Evolutionary conservation across 92 coral and sea anemone species (phyloP).

Genomic region (Palythoa heliodiscus): DNA sequence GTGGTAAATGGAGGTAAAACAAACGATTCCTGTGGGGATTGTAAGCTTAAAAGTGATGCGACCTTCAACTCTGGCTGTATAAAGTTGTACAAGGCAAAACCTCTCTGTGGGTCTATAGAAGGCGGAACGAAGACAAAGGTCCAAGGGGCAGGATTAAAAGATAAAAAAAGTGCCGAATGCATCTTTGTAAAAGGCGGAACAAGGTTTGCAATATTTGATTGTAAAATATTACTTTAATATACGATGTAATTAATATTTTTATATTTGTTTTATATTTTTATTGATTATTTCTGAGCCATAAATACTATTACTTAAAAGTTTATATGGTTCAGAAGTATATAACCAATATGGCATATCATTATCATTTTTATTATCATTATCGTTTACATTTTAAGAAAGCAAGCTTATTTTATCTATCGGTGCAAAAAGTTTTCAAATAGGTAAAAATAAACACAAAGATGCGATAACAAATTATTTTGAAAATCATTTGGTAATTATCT

Average conservation of each 20-base stretch:
- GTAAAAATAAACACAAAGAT: too few species aligned
- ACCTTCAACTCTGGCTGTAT: constrained; percentile 26
- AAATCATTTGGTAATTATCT: background rate
- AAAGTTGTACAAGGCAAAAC: constrained; percentile 16
- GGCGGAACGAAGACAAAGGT: constrained; percentile 1
- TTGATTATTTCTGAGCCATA: too few species aligned
- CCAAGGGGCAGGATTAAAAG: constrained; percentile 3
- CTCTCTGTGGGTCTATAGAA: background rate
- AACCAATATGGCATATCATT: background rate
- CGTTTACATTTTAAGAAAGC: too few species aligned
- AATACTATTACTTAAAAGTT: too few species aligned
- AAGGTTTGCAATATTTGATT: constrained; percentile 6
- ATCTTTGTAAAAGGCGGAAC: background rate
- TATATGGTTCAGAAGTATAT: background rate
- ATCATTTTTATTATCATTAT: too few species aligned
- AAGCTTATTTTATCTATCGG: background rate
- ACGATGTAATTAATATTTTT: background rate
- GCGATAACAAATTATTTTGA: background rate
- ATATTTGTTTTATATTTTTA: too few species aligned
- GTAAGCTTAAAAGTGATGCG: constrained; percentile 3
- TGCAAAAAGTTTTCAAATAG: background rate
- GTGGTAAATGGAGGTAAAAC: constrained; percentile 33
- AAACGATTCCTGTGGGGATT: constrained; percentile 37
- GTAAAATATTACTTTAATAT: too few species aligned
- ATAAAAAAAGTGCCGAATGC: constrained; percentile 13